Percentiles rank a stretch among this genome's conserved stretches.
Conservation (phyloP, 2,797 vertebrate genomes). For the Spheniscus humboldti region DNA sequence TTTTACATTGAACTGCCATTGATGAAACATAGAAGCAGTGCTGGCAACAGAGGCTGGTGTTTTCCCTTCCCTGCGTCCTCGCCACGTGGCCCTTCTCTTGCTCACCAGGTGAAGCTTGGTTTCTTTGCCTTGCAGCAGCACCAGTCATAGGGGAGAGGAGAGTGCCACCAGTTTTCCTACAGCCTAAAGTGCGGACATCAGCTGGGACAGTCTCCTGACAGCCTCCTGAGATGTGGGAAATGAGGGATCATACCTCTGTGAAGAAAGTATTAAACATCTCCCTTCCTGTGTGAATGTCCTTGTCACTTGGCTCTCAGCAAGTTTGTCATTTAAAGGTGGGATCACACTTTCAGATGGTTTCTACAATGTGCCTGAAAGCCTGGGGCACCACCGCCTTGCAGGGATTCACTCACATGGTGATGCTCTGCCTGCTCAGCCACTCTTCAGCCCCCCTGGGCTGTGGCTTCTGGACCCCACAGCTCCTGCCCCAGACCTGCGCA, state of each 20-base stretch:
- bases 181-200: not conserved
- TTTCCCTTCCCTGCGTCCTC: not conserved
- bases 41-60: not conserved
- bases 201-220: not conserved
- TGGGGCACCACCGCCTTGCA: fast-evolving
- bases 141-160: not conserved
- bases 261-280: not conserved
- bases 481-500: not conserved
- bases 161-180: not conserved
- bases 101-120: fast-evolving
- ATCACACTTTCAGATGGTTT: not conserved
- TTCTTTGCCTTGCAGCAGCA: not conserved
- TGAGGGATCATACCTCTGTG: not conserved
- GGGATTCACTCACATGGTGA: fast-evolving
- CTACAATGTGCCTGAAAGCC: not conserved
- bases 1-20: not conserved
- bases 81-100: not conserved
- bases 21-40: not conserved
- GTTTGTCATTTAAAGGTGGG: not conserved
- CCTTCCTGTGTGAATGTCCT: not conserved
- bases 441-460: fast-evolving
- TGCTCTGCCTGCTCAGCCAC: fast-evolving
- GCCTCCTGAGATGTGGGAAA: not conserved
- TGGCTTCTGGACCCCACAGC: not conserved
- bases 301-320: not conserved